Percentiles rank a stretch among this genome's conserved stretches.
Conservation (phyloP, 2,888 invertebrate species). For the Drosophila robusta region DNA sequence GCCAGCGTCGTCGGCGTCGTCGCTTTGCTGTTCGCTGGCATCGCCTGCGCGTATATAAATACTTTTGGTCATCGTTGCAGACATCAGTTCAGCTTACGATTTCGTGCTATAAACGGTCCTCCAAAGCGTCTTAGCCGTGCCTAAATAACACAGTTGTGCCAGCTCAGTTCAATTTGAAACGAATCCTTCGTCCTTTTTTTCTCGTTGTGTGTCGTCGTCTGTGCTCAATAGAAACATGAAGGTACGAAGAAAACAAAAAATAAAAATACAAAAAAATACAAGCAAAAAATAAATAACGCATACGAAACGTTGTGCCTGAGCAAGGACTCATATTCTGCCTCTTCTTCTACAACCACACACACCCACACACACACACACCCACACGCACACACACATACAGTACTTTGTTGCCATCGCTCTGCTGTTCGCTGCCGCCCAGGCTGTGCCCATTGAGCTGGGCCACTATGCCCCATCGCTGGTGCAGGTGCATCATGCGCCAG, state of each 20-base stretch:
- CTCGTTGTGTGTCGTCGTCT: conserved; percentile 61
- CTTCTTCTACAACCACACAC: conserved; percentile 26
- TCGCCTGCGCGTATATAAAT: conserved; percentile 84
- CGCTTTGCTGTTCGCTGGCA: conserved; percentile 47
- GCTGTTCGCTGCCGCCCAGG: conserved; percentile 82
- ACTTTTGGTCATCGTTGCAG: conserved; percentile 85
- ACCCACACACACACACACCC: conserved; percentile 21
- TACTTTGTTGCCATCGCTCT: conserved; percentile 84
- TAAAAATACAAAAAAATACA: not conserved
- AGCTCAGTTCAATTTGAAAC: conserved; percentile 46
- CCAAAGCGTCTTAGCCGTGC: conserved; percentile 55
- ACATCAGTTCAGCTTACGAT: conserved; percentile 85
- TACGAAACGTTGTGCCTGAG: conserved; percentile 9
- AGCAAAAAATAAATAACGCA: not conserved
- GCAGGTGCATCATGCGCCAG: conserved; percentile 79
- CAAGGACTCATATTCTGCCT: conserved; percentile 53
- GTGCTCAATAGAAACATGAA: conserved; percentile 67
- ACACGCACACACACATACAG: conserved; percentile 58
- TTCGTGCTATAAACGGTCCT: conserved; percentile 84
- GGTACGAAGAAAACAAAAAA: conserved; percentile 51
- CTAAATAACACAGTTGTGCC: conserved; percentile 34
- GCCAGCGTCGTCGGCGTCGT: conserved; percentile 30
- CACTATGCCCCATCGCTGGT: conserved; percentile 80
- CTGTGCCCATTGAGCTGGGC: conserved; percentile 84
- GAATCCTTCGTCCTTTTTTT: conserved; percentile 64